These are phyloP conservation scores for Dendrocopos noguchii DNA, from an alignment of 2,113 vertebrate species.

Conservation along the genomic window DNA sequence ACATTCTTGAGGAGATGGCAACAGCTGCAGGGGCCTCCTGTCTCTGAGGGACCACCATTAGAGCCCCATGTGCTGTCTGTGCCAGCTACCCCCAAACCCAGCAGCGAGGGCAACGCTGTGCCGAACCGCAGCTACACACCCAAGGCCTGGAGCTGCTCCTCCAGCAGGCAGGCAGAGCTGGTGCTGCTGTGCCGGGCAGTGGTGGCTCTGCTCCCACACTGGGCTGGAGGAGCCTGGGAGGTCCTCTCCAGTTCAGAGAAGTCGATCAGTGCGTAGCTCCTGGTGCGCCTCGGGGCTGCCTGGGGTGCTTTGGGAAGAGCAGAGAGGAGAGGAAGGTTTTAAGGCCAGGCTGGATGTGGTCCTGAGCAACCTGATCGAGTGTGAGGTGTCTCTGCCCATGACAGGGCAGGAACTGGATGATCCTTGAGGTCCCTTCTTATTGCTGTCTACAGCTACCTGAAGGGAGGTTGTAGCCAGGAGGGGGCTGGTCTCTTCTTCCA, in stretches of 20 bases:
- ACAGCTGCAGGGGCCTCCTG: too few relatives aligned
- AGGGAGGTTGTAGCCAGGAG: too few relatives aligned
- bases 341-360: too few relatives aligned
- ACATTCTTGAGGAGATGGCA: background rate
- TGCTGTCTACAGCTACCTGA: too few relatives aligned
- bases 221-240: background rate
- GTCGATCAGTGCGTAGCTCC: constrained; percentile 86
- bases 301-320: constrained; percentile 43
- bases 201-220: accelerated
- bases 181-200: background rate
- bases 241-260: constrained; percentile 76
- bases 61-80: background rate
- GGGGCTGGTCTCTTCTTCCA: too few relatives aligned
- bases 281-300: constrained; percentile 55
- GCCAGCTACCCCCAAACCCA: accelerated
- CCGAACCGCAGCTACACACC: constrained; percentile 55
- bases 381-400: too few relatives aligned
- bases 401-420: too few relatives aligned
- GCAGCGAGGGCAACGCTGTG: background rate
- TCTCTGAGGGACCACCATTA: background rate
- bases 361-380: too few relatives aligned
- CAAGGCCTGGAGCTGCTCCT: constrained; percentile 69
- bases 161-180: constrained; percentile 32
- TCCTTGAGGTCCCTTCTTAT: too few relatives aligned
- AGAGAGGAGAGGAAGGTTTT: background rate